Percentiles rank a stretch among this genome's conserved stretches.
These are phyloP conservation scores for Pomatostomus ruficeps DNA, from an alignment of 2,113 vertebrate species.

Conservation along the genomic window DNA sequence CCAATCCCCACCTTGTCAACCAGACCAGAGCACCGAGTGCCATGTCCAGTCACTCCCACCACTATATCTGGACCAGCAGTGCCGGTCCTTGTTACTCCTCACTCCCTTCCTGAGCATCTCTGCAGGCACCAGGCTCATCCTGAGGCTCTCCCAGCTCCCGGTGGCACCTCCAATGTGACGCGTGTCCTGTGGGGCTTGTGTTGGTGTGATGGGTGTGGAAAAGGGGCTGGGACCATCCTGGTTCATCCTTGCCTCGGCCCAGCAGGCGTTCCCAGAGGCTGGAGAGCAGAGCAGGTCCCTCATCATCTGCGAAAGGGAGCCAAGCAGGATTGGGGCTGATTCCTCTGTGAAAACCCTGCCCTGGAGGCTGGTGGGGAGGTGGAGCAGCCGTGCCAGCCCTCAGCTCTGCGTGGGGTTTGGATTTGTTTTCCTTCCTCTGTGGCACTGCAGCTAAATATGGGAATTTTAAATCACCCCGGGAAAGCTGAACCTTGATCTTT, in stretches of 20 bases:
- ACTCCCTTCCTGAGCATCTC: neutral
- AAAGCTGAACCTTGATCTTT: neutral
- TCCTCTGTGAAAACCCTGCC: neutral
- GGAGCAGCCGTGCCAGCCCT: neutral
- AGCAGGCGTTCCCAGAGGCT: neutral
- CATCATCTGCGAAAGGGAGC: neutral
- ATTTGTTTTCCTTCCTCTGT: neutral
- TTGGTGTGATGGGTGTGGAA: neutral
- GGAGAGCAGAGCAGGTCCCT: neutral
- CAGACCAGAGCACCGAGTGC: neutral
- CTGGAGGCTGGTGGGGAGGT: neutral
- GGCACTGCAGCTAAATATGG: neutral
- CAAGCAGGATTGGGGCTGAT: neutral
- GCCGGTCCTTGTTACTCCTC: neutral
- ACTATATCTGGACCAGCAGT: rapidly evolving
- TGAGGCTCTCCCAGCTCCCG: neutral
- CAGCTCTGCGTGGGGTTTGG: neutral
- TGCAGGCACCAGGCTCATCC: neutral
- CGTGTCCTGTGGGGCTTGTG: neutral
- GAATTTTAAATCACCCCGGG: neutral
- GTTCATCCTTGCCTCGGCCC: neutral
- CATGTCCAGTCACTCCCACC: neutral
- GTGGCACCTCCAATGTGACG: neutral
- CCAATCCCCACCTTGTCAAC: neutral
- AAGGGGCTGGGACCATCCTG: neutral